Evolutionary conservation across 2,888 invertebrate species (phyloP).

Genomic region (Suillia variegata): DNA sequence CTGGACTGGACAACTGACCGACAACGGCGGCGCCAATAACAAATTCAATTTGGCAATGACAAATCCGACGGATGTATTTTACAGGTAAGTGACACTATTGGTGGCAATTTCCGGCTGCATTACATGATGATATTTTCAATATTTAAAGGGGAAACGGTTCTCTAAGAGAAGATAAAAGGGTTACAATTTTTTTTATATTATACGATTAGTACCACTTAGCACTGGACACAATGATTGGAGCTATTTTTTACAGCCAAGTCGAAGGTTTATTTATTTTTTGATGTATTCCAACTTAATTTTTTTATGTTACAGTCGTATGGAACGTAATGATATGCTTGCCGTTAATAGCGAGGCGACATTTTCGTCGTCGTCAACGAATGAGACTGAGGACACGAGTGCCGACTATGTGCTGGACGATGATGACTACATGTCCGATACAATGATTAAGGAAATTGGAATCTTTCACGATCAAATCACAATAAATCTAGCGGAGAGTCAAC

Average conservation of each 20-base stretch:
- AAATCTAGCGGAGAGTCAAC: conserved; percentile 60
- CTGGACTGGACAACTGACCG: conserved; percentile 1
- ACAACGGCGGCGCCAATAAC: background rate
- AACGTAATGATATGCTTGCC: conserved; percentile 30
- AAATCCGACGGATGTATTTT: conserved; percentile 10
- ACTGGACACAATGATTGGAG: no score
- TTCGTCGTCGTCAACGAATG: background rate
- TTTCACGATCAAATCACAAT: conserved; percentile 63
- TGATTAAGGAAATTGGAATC: conserved; percentile 44
- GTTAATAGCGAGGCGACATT: background rate
- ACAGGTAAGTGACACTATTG: conserved; percentile 16
- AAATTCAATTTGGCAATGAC: background rate
- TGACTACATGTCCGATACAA: conserved; percentile 46
- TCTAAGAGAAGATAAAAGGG: no score
- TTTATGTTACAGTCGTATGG: conserved; percentile 30
- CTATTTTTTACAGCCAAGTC: no score
- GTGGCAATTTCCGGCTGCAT: no score
- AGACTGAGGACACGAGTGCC: conserved; percentile 5
- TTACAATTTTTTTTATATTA: no score
- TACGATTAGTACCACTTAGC: no score
- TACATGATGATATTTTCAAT: background rate
- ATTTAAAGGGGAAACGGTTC: background rate
- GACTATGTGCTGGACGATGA: conserved; percentile 44
- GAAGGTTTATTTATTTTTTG: no score
- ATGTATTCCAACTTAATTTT: no score